Base-by-base conservation (phyloP, 1,140 invertebrate genomes). In the Lordiphosa collinella region DNA sequence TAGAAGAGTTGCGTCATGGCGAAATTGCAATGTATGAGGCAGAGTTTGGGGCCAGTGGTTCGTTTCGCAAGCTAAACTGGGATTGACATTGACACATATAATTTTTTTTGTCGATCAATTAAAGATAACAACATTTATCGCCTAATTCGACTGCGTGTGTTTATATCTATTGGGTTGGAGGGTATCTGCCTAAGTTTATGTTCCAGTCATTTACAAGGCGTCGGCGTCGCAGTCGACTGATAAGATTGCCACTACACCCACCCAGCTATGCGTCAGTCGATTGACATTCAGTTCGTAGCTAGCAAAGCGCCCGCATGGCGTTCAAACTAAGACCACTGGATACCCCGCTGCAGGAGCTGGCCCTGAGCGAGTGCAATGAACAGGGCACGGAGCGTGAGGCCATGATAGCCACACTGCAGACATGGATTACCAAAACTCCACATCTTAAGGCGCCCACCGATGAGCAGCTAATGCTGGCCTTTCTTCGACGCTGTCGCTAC, bases 401-500 rank as follows among this genome's bases (percentile, higher is more conserved):
- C 55, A 92, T 32, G 41, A 89, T 64, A 6, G 62, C 88, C 38
- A 78, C 90, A 47, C 89, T 94, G 36, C 90, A 91, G 53, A 90
- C 92, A 12, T 94, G 93, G 93, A 89, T 93, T 25, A 78, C 82
- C 5, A 92, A 93, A 80, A 92, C 93, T 43, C 91, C 92, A 1
- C 91, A 93, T 78, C 79, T 93, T 25, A 91, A 86, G 41, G 70
- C 86, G 0, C 66, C 82, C 53, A 67, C 53, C 1, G 92, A 92
- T 68, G 92, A 93, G 61, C 91, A 91, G 65, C 91, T 91, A 72
- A 58, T 94, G 5, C 60, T 92, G 35, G 89, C 89, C 32, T 93
- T 93, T 76, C 86, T 94, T 32, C 90, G 93, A 2, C 92, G 92
- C 34, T 92, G 92, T 65, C 94, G 94, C 75, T 93, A 92, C 78